These are phyloP conservation scores for Geopemphigus sp. DNA, from an alignment of 1,140 invertebrate genomes.

Conservation along the genomic window DNA sequence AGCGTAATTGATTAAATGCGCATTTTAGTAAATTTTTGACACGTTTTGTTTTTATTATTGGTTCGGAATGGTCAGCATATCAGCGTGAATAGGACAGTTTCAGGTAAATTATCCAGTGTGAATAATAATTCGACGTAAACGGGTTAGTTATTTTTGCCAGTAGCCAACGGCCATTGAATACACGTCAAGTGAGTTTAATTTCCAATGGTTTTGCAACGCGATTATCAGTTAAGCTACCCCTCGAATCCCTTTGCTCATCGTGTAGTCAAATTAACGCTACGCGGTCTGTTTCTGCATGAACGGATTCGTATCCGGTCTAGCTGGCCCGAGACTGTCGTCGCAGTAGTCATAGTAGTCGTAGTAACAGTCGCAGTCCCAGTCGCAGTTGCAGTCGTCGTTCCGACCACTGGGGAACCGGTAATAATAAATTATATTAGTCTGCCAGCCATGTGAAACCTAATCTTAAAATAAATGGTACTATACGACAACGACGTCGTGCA, in stretches of 20 bases:
- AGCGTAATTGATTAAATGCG: not conserved
- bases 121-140: constrained; percentile 18
- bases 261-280: constrained; percentile 4
- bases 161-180: constrained; percentile 20
- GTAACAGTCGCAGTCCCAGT: not conserved
- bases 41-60: not conserved
- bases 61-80: not conserved
- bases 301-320: constrained; percentile 19
- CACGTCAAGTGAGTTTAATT: constrained; percentile 38
- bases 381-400: not conserved
- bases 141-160: constrained; percentile 22
- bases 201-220: constrained; percentile 34
- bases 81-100: not conserved
- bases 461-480: not conserved
- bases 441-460: not conserved
- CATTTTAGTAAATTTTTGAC: constrained; percentile 2
- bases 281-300: constrained; percentile 11
- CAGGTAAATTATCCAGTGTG: not conserved
- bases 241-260: not conserved
- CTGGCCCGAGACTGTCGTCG: not conserved
- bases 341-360: not conserved
- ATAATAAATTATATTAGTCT: constrained; percentile 17
- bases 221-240: constrained; percentile 25
- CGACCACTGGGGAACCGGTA: not conserved
- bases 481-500: no score